Conservation (phyloP, 2,888 invertebrate genomes). For the Gastrophysa polygoni region DNA sequence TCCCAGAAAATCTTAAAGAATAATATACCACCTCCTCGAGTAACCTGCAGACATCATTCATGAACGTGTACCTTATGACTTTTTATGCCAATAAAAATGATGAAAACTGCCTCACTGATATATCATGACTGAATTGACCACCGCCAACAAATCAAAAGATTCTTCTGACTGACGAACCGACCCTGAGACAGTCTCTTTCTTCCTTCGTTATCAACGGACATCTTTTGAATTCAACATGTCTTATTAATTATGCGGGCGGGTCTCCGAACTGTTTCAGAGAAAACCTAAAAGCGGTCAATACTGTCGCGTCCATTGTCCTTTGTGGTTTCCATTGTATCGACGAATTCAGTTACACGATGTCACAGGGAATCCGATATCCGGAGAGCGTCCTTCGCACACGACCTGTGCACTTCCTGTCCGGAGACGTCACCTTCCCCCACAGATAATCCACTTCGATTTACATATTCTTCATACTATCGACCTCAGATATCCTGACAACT, state of each 20-base stretch:
- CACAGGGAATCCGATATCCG: conserved; percentile 17
- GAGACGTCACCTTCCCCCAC: neutral
- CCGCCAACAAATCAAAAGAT: neutral
- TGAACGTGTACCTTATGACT: no score
- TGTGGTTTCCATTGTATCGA: conserved; percentile 22
- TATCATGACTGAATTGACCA: conserved; percentile 4
- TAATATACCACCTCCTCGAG: no score
- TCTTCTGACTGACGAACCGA: neutral
- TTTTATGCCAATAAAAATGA: no score
- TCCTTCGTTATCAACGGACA: conserved; percentile 9
- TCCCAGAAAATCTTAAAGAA: no score
- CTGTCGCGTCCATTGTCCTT: conserved; percentile 20
- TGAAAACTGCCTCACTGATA: neutral
- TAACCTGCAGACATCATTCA: no score
- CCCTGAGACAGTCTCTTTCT: conserved; percentile 1
- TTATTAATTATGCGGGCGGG: conserved; percentile 16
- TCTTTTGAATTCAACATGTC: conserved; percentile 13
- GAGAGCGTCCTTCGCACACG: conserved; percentile 35
- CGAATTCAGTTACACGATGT: conserved; percentile 26
- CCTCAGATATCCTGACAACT: no score
- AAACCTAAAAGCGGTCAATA: conserved; percentile 21
- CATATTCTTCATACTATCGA: no score
- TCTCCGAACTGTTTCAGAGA: conserved; percentile 7
- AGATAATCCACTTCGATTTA: no score
- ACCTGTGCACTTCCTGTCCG: conserved; percentile 35